phyloP scores from a whole-genome alignment of 2,797 vertebrate species.

The Dryobates pubescens region DNA sequence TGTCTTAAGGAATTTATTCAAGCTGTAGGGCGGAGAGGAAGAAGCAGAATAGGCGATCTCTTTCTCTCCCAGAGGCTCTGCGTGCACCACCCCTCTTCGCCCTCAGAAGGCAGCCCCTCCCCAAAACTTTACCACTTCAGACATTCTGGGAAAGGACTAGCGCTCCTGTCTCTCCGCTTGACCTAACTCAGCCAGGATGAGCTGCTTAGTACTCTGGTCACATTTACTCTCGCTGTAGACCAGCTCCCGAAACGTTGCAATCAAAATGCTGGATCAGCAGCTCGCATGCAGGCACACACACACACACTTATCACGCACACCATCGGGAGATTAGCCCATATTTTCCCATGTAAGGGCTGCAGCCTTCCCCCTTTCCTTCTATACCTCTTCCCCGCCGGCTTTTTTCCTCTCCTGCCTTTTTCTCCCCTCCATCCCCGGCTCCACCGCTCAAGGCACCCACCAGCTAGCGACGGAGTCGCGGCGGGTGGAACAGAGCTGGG shows the following conservation, averaged over 20 bases:
- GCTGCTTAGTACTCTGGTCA: neutral
- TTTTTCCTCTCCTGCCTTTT: neutral
- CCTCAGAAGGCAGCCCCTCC: neutral
- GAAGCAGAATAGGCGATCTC: neutral
- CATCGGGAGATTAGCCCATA: neutral
- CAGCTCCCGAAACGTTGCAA: neutral
- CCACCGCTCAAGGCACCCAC: neutral
- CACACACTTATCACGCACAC: neutral
- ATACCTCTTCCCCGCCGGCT: neutral
- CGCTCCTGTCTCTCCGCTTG: neutral
- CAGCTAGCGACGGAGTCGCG: neutral
- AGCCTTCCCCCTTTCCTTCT: neutral
- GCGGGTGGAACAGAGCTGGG: neutral
- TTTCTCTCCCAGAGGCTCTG: neutral
- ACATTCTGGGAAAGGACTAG: neutral
- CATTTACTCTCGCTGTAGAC: neutral
- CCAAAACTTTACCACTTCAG: slow-evolving; percentile 18
- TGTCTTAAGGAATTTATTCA: slow-evolving; percentile 31
- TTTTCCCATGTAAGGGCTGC: slow-evolving; percentile 34
- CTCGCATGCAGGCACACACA: neutral
- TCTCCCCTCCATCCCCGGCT: neutral
- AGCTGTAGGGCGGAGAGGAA: neutral
- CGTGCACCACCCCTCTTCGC: neutral
- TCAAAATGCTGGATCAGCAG: slow-evolving; percentile 44
- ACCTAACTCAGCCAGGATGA: neutral